phyloP scores from a whole-genome alignment of 1,140 invertebrate genomes.

The Procambarus virginalis region DNA sequence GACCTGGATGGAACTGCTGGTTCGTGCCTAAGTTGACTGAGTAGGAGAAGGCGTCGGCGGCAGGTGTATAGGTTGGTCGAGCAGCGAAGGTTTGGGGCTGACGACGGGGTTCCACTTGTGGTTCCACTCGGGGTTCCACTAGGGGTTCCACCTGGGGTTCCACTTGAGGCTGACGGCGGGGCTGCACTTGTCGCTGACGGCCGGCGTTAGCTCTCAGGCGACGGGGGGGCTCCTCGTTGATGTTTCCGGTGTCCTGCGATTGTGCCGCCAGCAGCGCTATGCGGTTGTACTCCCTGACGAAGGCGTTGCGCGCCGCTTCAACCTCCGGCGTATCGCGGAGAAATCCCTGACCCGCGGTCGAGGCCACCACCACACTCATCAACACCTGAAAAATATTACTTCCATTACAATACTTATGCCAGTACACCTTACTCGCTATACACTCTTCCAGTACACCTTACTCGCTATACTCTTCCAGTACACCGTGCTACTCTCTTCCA shows the following conservation, averaged over 20 bases:
- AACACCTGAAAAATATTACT: conserved; percentile 29
- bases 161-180: neutral
- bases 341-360: conserved; percentile 12
- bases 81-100: neutral
- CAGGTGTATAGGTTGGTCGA: neutral
- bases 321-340: conserved; percentile 41
- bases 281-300: conserved; percentile 56
- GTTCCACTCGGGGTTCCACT: too few relatives aligned
- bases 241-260: conserved; percentile 42
- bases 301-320: conserved; percentile 24
- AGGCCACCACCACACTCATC: conserved; percentile 41
- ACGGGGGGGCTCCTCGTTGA: conserved; percentile 34
- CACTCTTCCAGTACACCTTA: neutral
- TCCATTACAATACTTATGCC: neutral
- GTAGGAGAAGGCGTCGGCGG: conserved; percentile 56
- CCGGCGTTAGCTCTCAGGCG: neutral
- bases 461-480: too few relatives aligned
- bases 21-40: conserved; percentile 32
- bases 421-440: neutral
- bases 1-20: conserved; percentile 44
- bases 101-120: neutral
- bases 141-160: too few relatives aligned
- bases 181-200: too few relatives aligned
- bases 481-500: neutral
- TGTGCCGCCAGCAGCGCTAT: conserved; percentile 28